A percentile compares a stretch with the other conserved stretches of the same genome.
Conservation (phyloP, 2,113 vertebrate species). For the Micromys minutus region DNA sequence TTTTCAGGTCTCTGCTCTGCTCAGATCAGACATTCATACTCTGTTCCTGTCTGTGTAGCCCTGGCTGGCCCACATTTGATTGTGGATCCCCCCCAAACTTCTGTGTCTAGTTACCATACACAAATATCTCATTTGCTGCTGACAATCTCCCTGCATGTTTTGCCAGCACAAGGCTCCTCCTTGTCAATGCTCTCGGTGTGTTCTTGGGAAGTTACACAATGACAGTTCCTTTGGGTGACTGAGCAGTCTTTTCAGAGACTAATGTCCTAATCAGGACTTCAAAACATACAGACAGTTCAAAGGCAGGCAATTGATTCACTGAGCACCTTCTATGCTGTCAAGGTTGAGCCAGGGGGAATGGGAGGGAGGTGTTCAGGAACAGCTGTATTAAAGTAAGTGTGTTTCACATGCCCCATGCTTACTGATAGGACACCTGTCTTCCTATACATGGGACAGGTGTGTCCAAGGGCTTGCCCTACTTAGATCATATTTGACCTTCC, state of each 20-base stretch:
- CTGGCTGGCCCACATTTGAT: neutral
- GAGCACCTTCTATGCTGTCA: constrained; percentile 78
- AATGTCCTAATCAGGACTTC: constrained; percentile 84
- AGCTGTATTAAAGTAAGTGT: constrained; percentile 11
- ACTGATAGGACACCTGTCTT: constrained; percentile 62
- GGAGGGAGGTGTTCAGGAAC: constrained; percentile 68
- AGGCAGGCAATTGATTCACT: constrained; percentile 76
- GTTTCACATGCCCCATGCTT: constrained; percentile 32
- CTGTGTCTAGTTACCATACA: neutral
- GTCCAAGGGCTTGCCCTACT: constrained; percentile 71
- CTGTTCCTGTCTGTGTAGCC: neutral
- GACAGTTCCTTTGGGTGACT: constrained; percentile 71
- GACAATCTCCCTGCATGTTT: constrained; percentile 50
- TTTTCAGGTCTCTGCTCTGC: neutral
- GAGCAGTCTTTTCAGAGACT: constrained; percentile 78
- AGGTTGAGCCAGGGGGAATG: constrained; percentile 78
- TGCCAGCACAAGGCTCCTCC: constrained; percentile 43
- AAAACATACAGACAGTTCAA: constrained; percentile 81
- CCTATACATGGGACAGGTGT: constrained; percentile 64
- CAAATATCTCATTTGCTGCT: constrained; percentile 47
- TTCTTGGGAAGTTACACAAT: constrained; percentile 79
- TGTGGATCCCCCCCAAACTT: neutral
- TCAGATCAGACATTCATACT: neutral
- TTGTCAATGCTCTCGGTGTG: constrained; percentile 52
- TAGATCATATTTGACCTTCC: constrained; percentile 66